These are phyloP conservation scores for Perizoma flavofasciatum DNA, from an alignment of 2,888 invertebrate genomes.

Conservation along the genomic window DNA sequence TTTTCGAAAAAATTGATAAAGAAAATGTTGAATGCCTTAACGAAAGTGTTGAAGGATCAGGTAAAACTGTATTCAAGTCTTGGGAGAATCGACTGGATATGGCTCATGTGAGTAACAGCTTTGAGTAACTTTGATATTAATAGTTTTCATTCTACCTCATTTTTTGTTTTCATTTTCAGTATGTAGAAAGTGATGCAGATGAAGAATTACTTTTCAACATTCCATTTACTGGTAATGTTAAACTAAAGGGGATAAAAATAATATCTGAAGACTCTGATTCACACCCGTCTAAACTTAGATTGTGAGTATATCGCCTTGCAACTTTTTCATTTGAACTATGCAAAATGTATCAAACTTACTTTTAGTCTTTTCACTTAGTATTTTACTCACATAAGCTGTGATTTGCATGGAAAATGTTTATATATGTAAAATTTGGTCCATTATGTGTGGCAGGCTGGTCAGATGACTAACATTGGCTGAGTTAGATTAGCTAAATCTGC, in stretches of 20 bases:
- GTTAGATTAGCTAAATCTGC: too few relatives aligned
- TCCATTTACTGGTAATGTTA: slow-evolving; percentile 97
- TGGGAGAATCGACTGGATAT: slow-evolving; percentile 94
- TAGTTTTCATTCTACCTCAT: too few relatives aligned
- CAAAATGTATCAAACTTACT: too few relatives aligned
- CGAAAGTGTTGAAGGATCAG: slow-evolving; percentile 93
- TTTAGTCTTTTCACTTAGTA: too few relatives aligned
- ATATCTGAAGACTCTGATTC: slow-evolving; percentile 94
- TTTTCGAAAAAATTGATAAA: slow-evolving; percentile 95
- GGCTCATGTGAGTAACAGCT: slow-evolving; percentile 84
- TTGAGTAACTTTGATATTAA: neutral
- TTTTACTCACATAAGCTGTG: too few relatives aligned
- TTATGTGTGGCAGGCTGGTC: too few relatives aligned
- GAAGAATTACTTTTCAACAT: slow-evolving; percentile 98
- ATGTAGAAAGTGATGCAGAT: slow-evolving; percentile 98
- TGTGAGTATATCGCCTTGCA: slow-evolving; percentile 85
- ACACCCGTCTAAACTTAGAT: slow-evolving; percentile 93
- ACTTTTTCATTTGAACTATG: neutral
- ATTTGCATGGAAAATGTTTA: too few relatives aligned
- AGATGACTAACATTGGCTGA: too few relatives aligned
- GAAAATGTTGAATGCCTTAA: slow-evolving; percentile 95
- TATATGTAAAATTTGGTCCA: too few relatives aligned
- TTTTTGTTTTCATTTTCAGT: slow-evolving; percentile 81
- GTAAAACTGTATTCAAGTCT: slow-evolving; percentile 94
- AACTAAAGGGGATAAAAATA: slow-evolving; percentile 96